phyloP scores from a whole-genome alignment of 1,140 invertebrate genomes.

The Megalopta genalis region DNA sequence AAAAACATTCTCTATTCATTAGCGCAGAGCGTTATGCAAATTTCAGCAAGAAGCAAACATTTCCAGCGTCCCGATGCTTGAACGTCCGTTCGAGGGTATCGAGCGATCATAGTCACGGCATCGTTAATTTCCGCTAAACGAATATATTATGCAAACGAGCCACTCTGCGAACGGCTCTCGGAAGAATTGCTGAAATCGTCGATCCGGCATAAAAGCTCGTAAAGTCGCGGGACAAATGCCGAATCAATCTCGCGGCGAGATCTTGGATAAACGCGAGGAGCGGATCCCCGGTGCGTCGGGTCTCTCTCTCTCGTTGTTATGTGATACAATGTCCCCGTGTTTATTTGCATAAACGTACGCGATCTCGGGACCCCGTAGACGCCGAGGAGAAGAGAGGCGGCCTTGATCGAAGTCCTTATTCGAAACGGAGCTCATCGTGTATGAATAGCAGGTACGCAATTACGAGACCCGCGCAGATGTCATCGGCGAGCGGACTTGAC shows the following conservation, averaged over 20 bases:
- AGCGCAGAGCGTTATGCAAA: no score
- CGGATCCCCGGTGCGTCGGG: not conserved
- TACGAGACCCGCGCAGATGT: slow-evolving; percentile 39
- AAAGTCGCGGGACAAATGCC: not conserved
- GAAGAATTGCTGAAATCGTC: not conserved
- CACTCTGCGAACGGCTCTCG: not conserved
- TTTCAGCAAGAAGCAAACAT: no score
- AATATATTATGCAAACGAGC: slow-evolving; percentile 6
- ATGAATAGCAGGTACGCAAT: slow-evolving; percentile 51
- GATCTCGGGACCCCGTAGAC: not conserved
- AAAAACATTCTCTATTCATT: no score
- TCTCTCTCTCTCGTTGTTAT: not conserved
- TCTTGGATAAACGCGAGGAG: not conserved
- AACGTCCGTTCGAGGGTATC: not conserved
- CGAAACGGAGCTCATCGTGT: slow-evolving; percentile 37
- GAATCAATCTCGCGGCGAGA: not conserved
- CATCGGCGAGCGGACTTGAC: slow-evolving; percentile 41
- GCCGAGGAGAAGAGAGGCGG: not conserved
- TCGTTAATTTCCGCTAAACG: not conserved
- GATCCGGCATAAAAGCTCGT: not conserved
- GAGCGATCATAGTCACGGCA: not conserved
- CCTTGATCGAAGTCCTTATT: slow-evolving; percentile 47
- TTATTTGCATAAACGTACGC: slow-evolving; percentile 46
- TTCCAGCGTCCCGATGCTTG: not conserved
- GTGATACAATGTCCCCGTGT: slow-evolving; percentile 4